phyloP scores from a whole-genome alignment of 30 jellyfish, hydroid and myxozoan genomes.

The Hydra vulgaris region DNA sequence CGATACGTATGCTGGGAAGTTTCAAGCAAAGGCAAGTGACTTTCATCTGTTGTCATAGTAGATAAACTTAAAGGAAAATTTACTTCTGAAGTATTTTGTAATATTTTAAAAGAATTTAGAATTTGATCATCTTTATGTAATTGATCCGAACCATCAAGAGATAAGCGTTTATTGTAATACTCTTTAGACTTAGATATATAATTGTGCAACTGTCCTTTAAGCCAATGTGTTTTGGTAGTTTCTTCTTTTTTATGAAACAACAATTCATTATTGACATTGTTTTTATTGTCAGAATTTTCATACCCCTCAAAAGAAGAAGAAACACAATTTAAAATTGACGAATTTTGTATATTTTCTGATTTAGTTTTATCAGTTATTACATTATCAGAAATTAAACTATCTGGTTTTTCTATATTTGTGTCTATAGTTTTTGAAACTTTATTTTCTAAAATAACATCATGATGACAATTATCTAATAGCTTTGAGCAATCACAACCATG shows the following conservation, averaged over 20 bases:
- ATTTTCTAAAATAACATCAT: not conserved
- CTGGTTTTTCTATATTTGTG: too few relatives aligned
- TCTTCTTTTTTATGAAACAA: not conserved
- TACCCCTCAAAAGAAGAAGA: slow-evolving; percentile 2
- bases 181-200: slow-evolving; percentile 19
- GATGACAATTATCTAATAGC: not conserved
- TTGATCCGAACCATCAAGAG: not conserved
- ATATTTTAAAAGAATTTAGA: not conserved
- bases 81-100: not conserved
- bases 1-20: not conserved
- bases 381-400: not conserved
- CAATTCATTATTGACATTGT: not conserved
- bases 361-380: not conserved
- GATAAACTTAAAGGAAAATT: not conserved
- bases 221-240: slow-evolving; percentile 24
- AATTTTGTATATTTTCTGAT: too few relatives aligned
- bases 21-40: slow-evolving; percentile 8
- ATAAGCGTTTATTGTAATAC: slow-evolving; percentile 4
- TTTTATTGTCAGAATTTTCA: not conserved
- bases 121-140: not conserved
- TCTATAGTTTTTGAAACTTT: not conserved
- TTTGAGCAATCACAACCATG: not conserved
- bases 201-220: slow-evolving; percentile 20
- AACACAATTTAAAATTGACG: not conserved
- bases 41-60: slow-evolving; percentile 7